Evolutionary conservation across 92 coral and sea anemone genomes (phyloP), one percentile per base, ranked within the genome.

Genomic region (Porites divaricata): DNA sequence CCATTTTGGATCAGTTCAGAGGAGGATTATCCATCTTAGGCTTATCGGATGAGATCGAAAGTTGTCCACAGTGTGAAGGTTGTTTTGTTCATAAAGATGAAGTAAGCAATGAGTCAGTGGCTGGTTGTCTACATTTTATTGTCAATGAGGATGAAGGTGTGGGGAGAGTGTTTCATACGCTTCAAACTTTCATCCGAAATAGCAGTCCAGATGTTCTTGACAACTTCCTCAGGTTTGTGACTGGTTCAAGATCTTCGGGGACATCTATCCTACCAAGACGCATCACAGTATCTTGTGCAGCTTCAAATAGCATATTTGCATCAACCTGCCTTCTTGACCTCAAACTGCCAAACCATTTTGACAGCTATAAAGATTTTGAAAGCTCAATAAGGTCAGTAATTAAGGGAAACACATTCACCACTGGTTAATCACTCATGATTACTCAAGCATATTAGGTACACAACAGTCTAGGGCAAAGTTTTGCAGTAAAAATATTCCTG

Each of bases 261-360:
- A 26, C 78, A 35, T 45, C 16, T 48, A 67, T 81, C 51, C 57
- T 52, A 52, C 57, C 57, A 52, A 52, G 57, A 52, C 57, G 12
- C 14, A 52, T 52, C 57, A 26, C 35, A 52, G 89, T 65, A 19
- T 66, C 21, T 26, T 65, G 79, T 16, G 69, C 53, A 49, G 70
- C 70, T 9, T n/a, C 69, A 21, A 41, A 61, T 25, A 20, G 26
- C 53, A 63, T 76, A 5, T 85, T 63, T 57, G 84, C 90, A n/a
- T 86, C 90, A 13, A 80, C 86, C 13, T 86, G 90, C 58, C 56
- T 86, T 9, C 20, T 79, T 79, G 90, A 86, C 9, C 77, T 86
- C 20, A 70, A 78, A 79, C 65, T 87, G 9, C 90, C 86, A 24
- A 53, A 21, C 35, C 61, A 17, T 48, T 79, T 87, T 14, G 23